Evolutionary conservation across 2,113 vertebrate species (phyloP).

Genomic region (Corythornis madagascariensis): DNA sequence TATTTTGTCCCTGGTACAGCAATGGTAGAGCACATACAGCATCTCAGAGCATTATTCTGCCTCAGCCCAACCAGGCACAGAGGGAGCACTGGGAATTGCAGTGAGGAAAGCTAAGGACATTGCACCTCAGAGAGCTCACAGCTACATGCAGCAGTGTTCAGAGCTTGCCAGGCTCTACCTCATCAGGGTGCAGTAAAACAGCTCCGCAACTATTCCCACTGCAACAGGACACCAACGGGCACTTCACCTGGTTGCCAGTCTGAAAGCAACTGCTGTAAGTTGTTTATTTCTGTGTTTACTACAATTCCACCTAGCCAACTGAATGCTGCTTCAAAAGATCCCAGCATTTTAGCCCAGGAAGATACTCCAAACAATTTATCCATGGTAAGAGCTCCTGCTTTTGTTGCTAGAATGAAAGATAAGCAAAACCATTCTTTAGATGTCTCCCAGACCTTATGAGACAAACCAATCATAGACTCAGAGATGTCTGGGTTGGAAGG

Average conservation of each 20-base stretch:
- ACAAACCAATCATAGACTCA: neutral
- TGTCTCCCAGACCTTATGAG: neutral
- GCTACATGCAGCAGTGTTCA: constrained; percentile 36
- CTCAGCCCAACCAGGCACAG: neutral
- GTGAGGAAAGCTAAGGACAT: neutral
- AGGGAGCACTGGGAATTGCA: too few species aligned
- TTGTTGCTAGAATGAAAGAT: neutral
- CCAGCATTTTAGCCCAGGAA: neutral
- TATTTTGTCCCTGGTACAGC: constrained; percentile 6
- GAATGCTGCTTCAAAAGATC: neutral
- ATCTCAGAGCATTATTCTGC: constrained; percentile 24
- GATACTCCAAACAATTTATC: neutral
- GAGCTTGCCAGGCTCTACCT: constrained; percentile 30
- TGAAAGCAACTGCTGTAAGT: neutral
- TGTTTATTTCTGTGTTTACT: neutral
- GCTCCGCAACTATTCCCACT: constrained; percentile 26
- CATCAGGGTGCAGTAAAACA: constrained; percentile 57
- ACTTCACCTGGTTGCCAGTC: neutral
- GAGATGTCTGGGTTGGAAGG: too few species aligned
- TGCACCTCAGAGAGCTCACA: constrained; percentile 3
- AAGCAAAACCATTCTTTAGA: neutral
- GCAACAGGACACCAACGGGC: neutral
- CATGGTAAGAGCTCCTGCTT: neutral
- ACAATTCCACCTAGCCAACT: neutral
- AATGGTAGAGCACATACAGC: neutral